Conservation (phyloP, 2,113 vertebrate genomes). For the Talpa occidentalis region DNA sequence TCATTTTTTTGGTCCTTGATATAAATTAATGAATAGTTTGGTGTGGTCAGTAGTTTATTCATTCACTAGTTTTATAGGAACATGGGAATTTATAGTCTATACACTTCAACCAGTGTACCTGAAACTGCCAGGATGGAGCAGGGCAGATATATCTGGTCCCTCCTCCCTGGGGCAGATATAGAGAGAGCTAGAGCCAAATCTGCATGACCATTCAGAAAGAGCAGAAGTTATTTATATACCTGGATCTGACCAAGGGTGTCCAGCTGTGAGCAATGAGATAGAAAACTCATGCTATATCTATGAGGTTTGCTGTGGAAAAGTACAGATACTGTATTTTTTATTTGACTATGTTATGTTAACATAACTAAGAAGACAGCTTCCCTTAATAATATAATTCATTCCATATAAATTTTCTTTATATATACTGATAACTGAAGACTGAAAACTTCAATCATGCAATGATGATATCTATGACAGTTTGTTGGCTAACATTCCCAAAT, state of each 20-base stretch:
- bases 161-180: not conserved
- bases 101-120: not conserved
- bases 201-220: not conserved
- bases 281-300: not conserved
- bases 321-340: not conserved
- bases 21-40: constrained; percentile 6
- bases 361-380: not conserved
- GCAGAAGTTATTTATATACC: not conserved
- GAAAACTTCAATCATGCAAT: not conserved
- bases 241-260: not conserved
- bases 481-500: not conserved
- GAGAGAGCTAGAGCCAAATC: not conserved
- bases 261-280: not conserved
- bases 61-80: not conserved
- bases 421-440: not conserved
- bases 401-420: not conserved
- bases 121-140: not conserved
- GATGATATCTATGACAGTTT: not conserved
- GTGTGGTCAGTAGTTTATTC: not conserved
- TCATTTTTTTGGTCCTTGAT: not conserved
- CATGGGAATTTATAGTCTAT: not conserved
- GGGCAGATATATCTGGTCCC: not conserved
- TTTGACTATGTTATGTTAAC: not conserved
- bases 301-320: not conserved
- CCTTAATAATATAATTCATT: not conserved